Evolutionary conservation across 1,140 invertebrate species (phyloP), one percentile per base, ranked within the genome.

Genomic region (Lordiphosa clarofinis): DNA sequence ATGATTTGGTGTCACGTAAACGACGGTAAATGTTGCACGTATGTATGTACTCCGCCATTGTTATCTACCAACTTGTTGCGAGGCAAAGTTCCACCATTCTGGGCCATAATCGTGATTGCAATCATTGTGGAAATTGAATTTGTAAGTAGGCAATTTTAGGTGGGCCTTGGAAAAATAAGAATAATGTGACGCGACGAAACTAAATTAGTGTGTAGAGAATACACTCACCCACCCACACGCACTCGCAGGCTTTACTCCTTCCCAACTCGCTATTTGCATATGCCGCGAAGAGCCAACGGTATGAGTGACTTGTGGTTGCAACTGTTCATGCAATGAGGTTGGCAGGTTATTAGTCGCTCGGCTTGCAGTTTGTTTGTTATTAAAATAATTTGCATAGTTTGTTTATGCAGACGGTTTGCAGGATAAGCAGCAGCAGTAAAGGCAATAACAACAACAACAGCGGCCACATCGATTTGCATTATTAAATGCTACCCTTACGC

Each of bases 41-140:
- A 70, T 75, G 46, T 28, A 28, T 28, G 6, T 28, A 7, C 24
- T 15, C 35, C 21, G 64, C 37, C 44, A 39, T 65, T 66, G 65
- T 75, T 56, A 44, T 24, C 46, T 52, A 28, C 24, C 24, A 28
- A 28, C 24, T 28, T 28, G 24, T 28, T 28, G 24, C 24, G 24
- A 28, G 24, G 24, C 7, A 28, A 28, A 28, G 24, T 28, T 28
- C 24, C 24, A 28, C 24, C 24, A 28, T 28, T 28, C 24, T 28
- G 24, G 24, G 24, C 56, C 39, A 57, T 69, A 69, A 69, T 61
- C 66, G 63, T 73, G 68, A 78, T 78, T 78, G 74, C 74, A 78
- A 73, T 78, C 74, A 76, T 78, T 78, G 68, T 78, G 73, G 73
- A 78, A 78, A 78, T 78, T 78, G 74, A 78, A 78, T 78, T 78